Evolutionary conservation across 2,888 invertebrate species (phyloP).

Genomic region (Bellardia bayeri): DNA sequence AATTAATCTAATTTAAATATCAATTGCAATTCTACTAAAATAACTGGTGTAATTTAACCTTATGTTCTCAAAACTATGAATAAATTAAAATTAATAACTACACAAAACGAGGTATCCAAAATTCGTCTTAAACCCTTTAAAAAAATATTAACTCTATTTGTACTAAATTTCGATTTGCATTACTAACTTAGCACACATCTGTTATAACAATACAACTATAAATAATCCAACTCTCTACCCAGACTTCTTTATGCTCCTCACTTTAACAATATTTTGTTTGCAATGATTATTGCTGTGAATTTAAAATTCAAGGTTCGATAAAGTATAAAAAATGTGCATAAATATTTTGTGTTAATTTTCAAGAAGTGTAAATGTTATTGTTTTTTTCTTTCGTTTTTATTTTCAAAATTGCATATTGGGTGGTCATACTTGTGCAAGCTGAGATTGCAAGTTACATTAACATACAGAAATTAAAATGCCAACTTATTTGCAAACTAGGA

Average conservation of each 20-base stretch:
- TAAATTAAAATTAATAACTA: too few relatives aligned
- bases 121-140: not conserved
- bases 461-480: slow-evolving; percentile 63
- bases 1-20: too few relatives aligned
- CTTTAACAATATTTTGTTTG: slow-evolving; percentile 42
- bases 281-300: slow-evolving; percentile 38
- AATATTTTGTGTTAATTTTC: slow-evolving; percentile 58
- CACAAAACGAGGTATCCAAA: not conserved
- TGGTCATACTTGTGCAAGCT: slow-evolving; percentile 39
- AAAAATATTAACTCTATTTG: not conserved
- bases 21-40: too few relatives aligned
- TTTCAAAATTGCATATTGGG: slow-evolving; percentile 60
- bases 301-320: slow-evolving; percentile 62
- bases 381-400: not conserved
- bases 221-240: not conserved
- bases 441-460: slow-evolving; percentile 8
- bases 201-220: slow-evolving; percentile 20
- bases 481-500: slow-evolving; percentile 51
- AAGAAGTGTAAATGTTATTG: slow-evolving; percentile 32
- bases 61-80: too few relatives aligned
- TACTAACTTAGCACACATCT: slow-evolving; percentile 12
- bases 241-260: slow-evolving; percentile 14
- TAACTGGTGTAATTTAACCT: too few relatives aligned
- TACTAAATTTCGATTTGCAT: slow-evolving; percentile 28
- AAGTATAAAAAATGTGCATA: slow-evolving; percentile 64